These are phyloP conservation scores for Bolborhynchus lineola DNA, from an alignment of 2,113 vertebrate species.

Conservation along the genomic window DNA sequence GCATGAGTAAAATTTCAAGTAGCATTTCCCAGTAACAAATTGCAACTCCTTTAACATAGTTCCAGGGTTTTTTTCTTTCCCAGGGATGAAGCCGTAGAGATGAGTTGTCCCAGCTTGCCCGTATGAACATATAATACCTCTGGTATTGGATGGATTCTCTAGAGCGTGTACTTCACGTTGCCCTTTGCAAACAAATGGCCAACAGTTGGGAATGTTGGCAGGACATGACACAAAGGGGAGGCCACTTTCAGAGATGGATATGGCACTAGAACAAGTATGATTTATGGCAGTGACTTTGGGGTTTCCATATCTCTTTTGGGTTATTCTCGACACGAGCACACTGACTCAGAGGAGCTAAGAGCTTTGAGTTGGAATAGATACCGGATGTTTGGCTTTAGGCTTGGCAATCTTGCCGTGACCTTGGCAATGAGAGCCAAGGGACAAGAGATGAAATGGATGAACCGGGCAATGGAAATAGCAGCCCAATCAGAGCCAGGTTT, in stretches of 20 bases:
- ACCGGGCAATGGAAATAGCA: neutral
- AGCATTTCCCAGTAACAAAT: neutral
- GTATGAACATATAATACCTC: neutral
- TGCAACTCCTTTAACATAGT: neutral
- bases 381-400: neutral
- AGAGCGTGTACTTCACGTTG: fast-evolving
- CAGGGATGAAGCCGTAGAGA: neutral
- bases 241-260: neutral
- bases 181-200: neutral
- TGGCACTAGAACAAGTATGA: neutral
- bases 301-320: neutral
- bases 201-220: neutral
- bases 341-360: constrained; percentile 11
- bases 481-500: neutral
- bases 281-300: neutral
- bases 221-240: neutral
- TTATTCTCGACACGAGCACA: neutral
- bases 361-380: neutral
- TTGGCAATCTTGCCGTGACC: neutral
- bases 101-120: neutral
- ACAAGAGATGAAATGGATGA: neutral
- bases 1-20: constrained; percentile 15
- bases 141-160: neutral
- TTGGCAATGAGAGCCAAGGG: neutral
- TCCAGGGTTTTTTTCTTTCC: neutral